A percentile compares a stretch with the other conserved stretches of the same genome.
Evolutionary conservation across 2,888 invertebrate genomes (phyloP).

Genomic region (Agrotis ipsilon): DNA sequence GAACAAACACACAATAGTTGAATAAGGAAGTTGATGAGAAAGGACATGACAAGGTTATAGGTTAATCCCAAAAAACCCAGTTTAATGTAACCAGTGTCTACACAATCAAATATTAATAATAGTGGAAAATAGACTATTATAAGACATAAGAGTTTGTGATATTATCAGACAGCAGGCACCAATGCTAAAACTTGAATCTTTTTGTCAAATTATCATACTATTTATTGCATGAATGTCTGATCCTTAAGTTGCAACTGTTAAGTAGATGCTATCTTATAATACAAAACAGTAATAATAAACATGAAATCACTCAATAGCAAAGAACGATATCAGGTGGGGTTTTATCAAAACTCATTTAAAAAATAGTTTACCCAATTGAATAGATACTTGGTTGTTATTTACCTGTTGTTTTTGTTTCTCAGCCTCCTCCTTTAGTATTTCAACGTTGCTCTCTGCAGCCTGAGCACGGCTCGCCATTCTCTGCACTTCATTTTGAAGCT

Average conservation of each 20-base stretch:
- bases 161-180: too few relatives aligned
- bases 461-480: constrained; percentile 82
- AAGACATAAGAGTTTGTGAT: not conserved
- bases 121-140: not conserved
- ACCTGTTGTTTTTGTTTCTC: constrained; percentile 88
- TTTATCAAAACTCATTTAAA: not conserved
- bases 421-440: constrained; percentile 88
- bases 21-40: constrained; percentile 3
- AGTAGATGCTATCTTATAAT: too few relatives aligned
- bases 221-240: too few relatives aligned
- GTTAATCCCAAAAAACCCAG: not conserved
- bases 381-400: not conserved
- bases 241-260: too few relatives aligned
- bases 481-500: constrained; percentile 89
- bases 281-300: too few relatives aligned
- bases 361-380: not conserved
- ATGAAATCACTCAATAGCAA: too few relatives aligned
- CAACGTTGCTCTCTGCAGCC: constrained; percentile 77
- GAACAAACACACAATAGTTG: not conserved
- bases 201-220: not conserved
- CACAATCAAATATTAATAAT: not conserved
- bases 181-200: not conserved
- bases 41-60: constrained; percentile 1
- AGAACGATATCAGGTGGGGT: not conserved
- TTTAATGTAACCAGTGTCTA: not conserved